Base-by-base conservation (phyloP, 2,113 vertebrate genomes). In the Sander vitreus region DNA sequence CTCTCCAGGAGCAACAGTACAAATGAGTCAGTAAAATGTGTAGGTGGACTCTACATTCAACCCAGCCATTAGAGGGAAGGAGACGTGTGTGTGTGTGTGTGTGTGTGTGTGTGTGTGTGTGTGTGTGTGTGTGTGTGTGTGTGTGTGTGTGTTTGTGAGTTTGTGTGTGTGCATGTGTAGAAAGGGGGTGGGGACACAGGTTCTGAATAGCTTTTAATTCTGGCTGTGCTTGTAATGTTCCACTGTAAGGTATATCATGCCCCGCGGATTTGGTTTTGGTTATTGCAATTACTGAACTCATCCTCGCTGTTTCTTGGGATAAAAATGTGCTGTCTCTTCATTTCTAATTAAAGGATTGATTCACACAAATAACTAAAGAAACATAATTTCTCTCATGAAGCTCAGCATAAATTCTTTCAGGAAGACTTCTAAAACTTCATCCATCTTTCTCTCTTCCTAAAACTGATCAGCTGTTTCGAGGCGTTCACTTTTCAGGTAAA, bases 31-130 rank as follows among this genome's bases (percentile, higher is more conserved):
- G 85, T 74, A 73, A 84, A 91, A 89, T 84, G 88, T 93, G 93
- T 94, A 91, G 94, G 92, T 91, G 94, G 92, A 91, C 89, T 91
- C 88, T 88, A 92, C 89, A 92, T 93, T 84, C 88, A 91, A 91
- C 89, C 87, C 78, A 78, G 73, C 90, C 89, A 87, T 90, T 92
- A 89, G 81, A 79, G 53, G 67, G 33, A 47, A 45, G 65, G 1
- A 50, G 53, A 27, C 79, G 71, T 60, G 68, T 66, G 67, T 82
- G 57, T 36, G 18, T 70, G 57, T 68, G 55, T 53, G 43, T 13
- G 30, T 19, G 39, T 45, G 48, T 64, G 25, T 55, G 50, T 73
- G 51, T 16, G 33, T 65, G 62, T 36, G 48, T 62, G 72, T 36
- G 58, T 54, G 43, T 25, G 36, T 50, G 75, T 25, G 54, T 57